Evolutionary conservation across 2,113 vertebrate species (phyloP).

Genomic region (Labeo rohita): DNA sequence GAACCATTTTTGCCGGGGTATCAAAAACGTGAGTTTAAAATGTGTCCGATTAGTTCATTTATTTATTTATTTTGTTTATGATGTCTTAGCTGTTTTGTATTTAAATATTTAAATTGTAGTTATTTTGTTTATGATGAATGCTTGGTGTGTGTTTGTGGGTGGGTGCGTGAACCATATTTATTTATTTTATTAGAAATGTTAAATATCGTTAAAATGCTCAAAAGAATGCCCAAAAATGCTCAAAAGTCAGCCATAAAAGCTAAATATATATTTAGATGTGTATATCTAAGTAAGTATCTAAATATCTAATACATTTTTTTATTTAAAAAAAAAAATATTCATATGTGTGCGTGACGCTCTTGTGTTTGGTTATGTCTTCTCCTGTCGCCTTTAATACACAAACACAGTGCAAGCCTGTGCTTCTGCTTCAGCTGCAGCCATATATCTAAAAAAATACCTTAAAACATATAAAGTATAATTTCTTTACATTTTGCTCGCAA

Average conservation of each 20-base stretch:
- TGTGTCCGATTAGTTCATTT: not conserved
- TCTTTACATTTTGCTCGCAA: not conserved
- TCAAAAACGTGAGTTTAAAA: not conserved
- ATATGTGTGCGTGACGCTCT: not conserved
- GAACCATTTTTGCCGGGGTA: not conserved
- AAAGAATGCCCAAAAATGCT: not conserved
- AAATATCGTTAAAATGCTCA: not conserved
- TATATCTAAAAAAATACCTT: not conserved
- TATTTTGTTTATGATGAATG: not conserved
- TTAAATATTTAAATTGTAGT: not conserved
- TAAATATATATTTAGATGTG: not conserved
- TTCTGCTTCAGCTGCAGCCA: not conserved
- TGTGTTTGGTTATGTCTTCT: not conserved
- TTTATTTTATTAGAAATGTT: not conserved
- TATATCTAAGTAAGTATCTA: not conserved
- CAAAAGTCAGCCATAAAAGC: not conserved
- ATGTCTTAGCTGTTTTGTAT: constrained; percentile 5
- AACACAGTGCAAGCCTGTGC: not conserved
- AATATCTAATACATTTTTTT: not conserved
- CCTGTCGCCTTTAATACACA: not conserved
- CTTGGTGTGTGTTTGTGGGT: not conserved
- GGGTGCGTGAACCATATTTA: not conserved
- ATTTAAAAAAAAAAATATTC: not conserved
- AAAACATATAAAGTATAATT: not conserved
- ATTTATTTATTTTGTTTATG: not conserved